phyloP scores from a whole-genome alignment of 2,888 invertebrate genomes.

The Euphydryas editha region DNA sequence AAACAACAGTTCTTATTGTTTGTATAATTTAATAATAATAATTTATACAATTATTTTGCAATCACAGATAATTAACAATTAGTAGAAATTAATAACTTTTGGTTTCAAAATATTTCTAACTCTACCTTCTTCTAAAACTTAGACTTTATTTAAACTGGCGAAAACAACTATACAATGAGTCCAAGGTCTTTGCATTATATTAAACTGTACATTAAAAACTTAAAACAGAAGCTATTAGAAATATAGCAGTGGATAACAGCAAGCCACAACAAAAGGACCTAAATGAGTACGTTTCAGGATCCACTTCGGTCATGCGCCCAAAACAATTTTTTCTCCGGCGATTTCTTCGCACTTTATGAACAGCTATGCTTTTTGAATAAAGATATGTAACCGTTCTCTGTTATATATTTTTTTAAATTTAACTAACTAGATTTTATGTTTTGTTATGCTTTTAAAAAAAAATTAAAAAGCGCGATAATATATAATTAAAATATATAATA shows the following conservation, averaged over 20 bases:
- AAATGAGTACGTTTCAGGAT: conserved; percentile 23
- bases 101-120: too few species aligned
- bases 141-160: not conserved
- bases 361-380: conserved; percentile 20
- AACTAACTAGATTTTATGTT: not conserved
- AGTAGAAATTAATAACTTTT: too few species aligned
- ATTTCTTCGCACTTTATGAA: conserved; percentile 11
- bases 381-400: conserved; percentile 12
- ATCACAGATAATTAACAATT: too few species aligned
- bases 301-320: conserved; percentile 37
- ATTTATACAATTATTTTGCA: not conserved
- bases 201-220: not conserved
- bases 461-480: not conserved
- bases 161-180: not conserved
- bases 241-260: conserved; percentile 28
- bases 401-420: not conserved
- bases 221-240: conserved; percentile 1
- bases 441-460: not conserved
- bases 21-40: not conserved
- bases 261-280: conserved; percentile 39
- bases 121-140: too few species aligned
- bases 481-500: not conserved
- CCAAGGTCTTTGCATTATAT: not conserved
- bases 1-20: not conserved
- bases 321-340: conserved; percentile 20